These are phyloP conservation scores for Sinocyclocheilus rhinocerous DNA, from an alignment of 2,113 vertebrate genomes.

Conservation along the genomic window DNA sequence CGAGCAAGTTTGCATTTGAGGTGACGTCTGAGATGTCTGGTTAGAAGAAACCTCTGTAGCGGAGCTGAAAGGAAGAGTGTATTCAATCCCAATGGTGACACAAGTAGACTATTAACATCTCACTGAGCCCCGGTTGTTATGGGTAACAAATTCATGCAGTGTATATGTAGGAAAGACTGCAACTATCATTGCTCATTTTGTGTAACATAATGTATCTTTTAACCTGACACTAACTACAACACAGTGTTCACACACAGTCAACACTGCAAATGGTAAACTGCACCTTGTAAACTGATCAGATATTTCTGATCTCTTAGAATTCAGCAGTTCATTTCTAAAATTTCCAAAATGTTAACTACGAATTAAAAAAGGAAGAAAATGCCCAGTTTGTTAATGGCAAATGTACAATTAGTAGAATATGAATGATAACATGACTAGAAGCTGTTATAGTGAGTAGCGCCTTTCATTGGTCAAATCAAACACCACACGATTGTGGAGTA, in stretches of 20 bases:
- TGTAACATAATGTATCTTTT: not conserved
- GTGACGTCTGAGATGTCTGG: constrained; percentile 20
- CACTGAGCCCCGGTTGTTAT: not conserved
- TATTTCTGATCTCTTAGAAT: not conserved
- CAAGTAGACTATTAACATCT: not conserved
- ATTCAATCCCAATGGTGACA: constrained; percentile 3
- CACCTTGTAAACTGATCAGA: too few species aligned
- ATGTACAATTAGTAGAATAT: not conserved
- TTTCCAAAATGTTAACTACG: not conserved
- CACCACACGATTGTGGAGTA: not conserved
- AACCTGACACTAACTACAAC: not conserved
- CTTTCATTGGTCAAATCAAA: not conserved
- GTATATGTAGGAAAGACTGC: not conserved
- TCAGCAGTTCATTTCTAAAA: not conserved
- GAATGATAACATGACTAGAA: not conserved
- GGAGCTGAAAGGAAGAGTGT: constrained; percentile 19
- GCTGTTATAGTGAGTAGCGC: not conserved
- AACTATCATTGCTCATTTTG: not conserved
- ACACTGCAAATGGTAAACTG: too few species aligned
- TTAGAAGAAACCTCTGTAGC: constrained; percentile 15
- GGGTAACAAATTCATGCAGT: not conserved
- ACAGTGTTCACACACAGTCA: not conserved
- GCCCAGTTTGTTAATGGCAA: too few species aligned
- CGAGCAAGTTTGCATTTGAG: constrained; percentile 13
- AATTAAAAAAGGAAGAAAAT: not conserved